Base-by-base conservation (phyloP, 2,797 vertebrate species). In the Amazonetta brasiliensis region DNA sequence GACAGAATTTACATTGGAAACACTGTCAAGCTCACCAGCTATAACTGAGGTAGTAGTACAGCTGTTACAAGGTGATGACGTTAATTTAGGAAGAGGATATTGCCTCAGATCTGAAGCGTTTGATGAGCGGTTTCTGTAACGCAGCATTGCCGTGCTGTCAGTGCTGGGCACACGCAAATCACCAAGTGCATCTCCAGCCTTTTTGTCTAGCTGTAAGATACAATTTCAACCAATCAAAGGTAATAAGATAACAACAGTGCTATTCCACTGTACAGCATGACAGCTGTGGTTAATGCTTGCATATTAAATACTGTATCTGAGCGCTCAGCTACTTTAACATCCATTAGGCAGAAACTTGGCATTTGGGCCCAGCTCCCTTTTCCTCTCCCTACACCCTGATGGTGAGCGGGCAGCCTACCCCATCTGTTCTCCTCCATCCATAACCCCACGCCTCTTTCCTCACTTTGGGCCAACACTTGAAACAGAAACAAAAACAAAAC, bases 11-110 rank as follows among this genome's bases (percentile, higher is more conserved):
- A 56, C 82, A 91, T 62, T 69, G 67, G 84, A 95, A 96, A 89
- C 80, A 39, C 69, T 56, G 66, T 59, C 62, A 94, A 59, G 25
- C 54, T 87, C 78, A 95, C 92, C 95, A 87, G 31, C 15, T 89
- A 26, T 60, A 92, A 77, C 74, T 63, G 86, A 95, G 74, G 63
- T 76, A 78, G 66, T 89, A 90, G 89, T 74, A 86, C 73, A 90
- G 66, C 68, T 92, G 74, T 87, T 87, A 85, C 73, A 95, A 95
- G 69, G 91, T 92, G 80, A 92, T 85, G 93, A 76, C 8, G 77
- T 97, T 92, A 89, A 94, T 97, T 97, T 89, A 56, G 81, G 84
- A 95, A 94, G 48, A 78, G 71, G 88, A 92, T 94, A 92, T 92
- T 96, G 85, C 83, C 80, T 92, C 81, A 90, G 82, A 92, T 80